Evolutionary conservation across 2,113 vertebrate species (phyloP).

Genomic region (Odontesthes bonariensis): DNA sequence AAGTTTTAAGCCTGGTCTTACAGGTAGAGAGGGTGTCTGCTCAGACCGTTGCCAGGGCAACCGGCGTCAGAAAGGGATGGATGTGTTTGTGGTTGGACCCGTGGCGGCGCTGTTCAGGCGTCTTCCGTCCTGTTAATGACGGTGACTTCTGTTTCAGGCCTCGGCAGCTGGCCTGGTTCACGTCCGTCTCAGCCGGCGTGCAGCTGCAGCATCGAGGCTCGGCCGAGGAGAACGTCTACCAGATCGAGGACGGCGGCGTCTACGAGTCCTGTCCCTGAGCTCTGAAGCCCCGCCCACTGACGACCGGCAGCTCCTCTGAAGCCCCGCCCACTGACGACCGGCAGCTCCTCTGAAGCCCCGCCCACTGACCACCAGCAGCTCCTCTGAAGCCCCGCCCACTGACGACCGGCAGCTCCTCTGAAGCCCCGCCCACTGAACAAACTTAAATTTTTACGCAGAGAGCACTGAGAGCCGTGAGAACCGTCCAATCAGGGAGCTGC

Average conservation of each 20-base stretch:
- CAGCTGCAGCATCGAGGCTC: slow-evolving; percentile 1
- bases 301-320: too few species aligned
- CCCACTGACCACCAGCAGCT: background rate
- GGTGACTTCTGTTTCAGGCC: slow-evolving; percentile 27
- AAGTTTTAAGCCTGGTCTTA: too few species aligned
- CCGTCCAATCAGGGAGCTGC: background rate
- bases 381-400: background rate
- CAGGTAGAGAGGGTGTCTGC: too few species aligned
- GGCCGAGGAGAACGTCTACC: slow-evolving; percentile 35
- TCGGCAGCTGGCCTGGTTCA: slow-evolving; percentile 6
- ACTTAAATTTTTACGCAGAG: background rate
- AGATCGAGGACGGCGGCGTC: slow-evolving; percentile 8
- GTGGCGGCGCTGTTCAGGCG: too few species aligned
- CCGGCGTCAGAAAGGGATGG: too few species aligned
- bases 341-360: too few species aligned
- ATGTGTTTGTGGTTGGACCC: too few species aligned
- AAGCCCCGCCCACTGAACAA: background rate
- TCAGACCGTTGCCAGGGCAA: too few species aligned
- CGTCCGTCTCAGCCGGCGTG: background rate
- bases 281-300: background rate
- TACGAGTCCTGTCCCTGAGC: slow-evolving; percentile 40
- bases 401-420: too few species aligned
- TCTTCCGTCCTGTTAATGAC: too few species aligned
- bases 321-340: background rate
- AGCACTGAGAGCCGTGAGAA: too few species aligned